Evolutionary conservation across 2,113 vertebrate genomes (phyloP), one percentile per base, ranked within the genome.

Genomic region (Ptychochromis oligacanthus): DNA sequence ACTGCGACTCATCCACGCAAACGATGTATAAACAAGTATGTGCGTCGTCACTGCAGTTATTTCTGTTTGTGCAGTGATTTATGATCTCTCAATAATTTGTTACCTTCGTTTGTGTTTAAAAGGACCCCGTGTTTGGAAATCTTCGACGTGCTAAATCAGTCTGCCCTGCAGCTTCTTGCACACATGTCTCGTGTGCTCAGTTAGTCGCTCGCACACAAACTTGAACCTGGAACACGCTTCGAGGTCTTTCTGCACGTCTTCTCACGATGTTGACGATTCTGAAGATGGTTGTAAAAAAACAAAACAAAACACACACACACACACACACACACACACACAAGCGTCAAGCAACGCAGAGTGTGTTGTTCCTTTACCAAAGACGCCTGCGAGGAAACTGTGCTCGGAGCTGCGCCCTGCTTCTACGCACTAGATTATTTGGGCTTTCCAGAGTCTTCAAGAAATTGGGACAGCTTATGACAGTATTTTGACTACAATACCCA

Each of bases 401-500:
- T 40, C 55, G 2, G n/a, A 17, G 18, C 52, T 2, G 24, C 74
- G 24, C 36, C n/a, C 20, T 74, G 77, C 43, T 38, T 28, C 70
- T 58, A 72, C 82, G 55, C 81, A 75, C 43, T 28, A 76, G 87
- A 81, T 84, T 84, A 76, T 72, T 91, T 85, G 49, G 70, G 90
- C 43, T 83, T 82, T 75, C 75, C 78, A 57, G 78, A 36, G 80
- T 89, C 79, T 84, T 79, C 43, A 54, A 77, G 43, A 78, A 91
- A 85, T 43, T 89, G 54, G 88, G 79, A 28, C 92, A 76, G 46
- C 11, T 20, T 72, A 43, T 18, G 10, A 11, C 52, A 65, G 13
- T 90, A 54, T 93, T 91, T 91, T 92, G 84, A 94, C 92, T 95
- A 92, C 94, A 94, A 54, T n/a, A 61, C 83, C 93, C 93, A 86